Percentiles rank a stretch among this genome's conserved stretches.
These are phyloP conservation scores for Peucedramus taeniatus DNA, from an alignment of 2,113 vertebrate genomes.

Conservation along the genomic window DNA sequence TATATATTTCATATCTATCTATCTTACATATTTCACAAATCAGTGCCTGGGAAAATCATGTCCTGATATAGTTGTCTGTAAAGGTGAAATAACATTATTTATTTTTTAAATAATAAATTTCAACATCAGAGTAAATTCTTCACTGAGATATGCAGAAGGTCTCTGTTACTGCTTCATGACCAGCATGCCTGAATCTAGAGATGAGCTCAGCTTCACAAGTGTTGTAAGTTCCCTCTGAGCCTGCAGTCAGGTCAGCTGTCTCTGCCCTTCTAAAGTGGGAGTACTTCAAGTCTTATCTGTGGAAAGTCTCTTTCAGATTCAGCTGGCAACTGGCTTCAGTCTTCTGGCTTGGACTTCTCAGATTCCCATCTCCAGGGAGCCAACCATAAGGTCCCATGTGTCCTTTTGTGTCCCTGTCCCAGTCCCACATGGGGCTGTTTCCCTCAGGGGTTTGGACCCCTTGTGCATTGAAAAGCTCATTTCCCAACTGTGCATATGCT, in stretches of 20 bases:
- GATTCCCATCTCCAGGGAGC: neutral
- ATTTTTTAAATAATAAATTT: neutral
- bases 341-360: neutral
- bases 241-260: neutral
- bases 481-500: neutral
- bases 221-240: neutral
- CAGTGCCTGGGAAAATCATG: neutral
- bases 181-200: neutral
- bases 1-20: neutral
- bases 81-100: neutral
- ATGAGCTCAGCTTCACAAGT: neutral
- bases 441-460: neutral
- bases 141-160: neutral
- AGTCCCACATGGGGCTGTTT: fast-evolving
- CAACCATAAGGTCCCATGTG: fast-evolving
- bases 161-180: neutral
- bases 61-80: neutral
- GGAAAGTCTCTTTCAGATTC: neutral
- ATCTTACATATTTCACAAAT: slow-evolving; percentile 10
- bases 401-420: neutral
- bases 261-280: neutral
- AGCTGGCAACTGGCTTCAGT: neutral
- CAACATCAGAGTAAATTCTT: neutral
- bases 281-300: neutral
- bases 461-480: neutral